Evolutionary conservation across 1,140 invertebrate genomes (phyloP), one percentile per base, ranked within the genome.

Genomic region (Drosophila watanabei): DNA sequence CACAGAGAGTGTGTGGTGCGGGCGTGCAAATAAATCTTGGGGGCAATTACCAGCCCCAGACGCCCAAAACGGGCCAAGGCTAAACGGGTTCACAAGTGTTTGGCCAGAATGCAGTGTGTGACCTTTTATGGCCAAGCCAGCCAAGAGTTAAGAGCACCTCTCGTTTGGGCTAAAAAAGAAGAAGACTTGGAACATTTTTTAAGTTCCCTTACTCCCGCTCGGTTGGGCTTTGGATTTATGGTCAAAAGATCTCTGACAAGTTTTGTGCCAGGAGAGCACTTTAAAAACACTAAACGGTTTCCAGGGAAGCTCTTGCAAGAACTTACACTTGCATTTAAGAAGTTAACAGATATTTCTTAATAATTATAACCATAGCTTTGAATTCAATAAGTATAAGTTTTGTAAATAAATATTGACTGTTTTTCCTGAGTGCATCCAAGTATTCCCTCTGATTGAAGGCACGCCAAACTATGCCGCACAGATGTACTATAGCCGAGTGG

Each of bases 1-100:
- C 20, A 20, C 45, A 14, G 20, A 24, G 35, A 70, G 37, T 52
- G 20, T 52, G 39, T 68, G 62, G 79, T 63, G 86, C 61, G 88
- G 83, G 83, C 79, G 88, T 87, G 75, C 71, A 91, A 91, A 91
- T 91, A 91, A 91, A 91, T 91, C 88, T 91, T 91, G 58, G 63
- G 73, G 57, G 79, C 80, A 88, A 88, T 84, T 84, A 88, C 71
- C 80, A 79, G 75, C 49, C 62, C 28, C 63, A 71, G 80, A 72
- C 61, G 52, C 48, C 56, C 59, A 68, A 83, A 83, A 79, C 75
- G 60, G 69, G 79, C 70, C 83, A 82, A 80, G 83, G 79, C 75
- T 87, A 66, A 75, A 73, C 71, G 71, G 71, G 71, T 75, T 75
- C 56, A 71, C 82, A 85, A 81, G 82, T 85, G 82, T 77, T 62